Conservation (phyloP, 2,797 vertebrate species). For the Anas acuta region DNA sequence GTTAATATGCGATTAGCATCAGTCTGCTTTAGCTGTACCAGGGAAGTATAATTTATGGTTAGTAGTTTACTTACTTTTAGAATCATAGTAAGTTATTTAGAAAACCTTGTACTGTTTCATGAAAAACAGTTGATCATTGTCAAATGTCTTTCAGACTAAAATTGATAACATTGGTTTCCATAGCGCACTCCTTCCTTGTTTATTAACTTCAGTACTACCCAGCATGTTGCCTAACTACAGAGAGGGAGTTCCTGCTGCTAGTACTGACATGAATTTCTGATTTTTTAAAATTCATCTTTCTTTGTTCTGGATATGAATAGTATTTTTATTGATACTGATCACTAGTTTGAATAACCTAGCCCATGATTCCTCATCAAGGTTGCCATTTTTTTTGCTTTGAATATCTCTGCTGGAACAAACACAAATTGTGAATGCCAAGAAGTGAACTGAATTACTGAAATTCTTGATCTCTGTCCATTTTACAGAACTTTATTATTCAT, state of each 20-base stretch:
- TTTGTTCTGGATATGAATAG: not conserved
- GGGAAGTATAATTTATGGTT: not conserved
- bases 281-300: not conserved
- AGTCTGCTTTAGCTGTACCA: not conserved
- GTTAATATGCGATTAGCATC: conserved; percentile 29
- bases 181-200: not conserved
- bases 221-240: not conserved
- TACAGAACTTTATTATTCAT: not conserved
- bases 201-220: not conserved
- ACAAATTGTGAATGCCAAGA: not conserved
- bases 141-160: not conserved
- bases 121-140: not conserved
- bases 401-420: conserved; percentile 1
- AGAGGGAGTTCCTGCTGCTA: not conserved
- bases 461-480: conserved; percentile 37
- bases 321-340: not conserved
- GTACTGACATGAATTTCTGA: not conserved
- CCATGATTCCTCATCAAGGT: not conserved
- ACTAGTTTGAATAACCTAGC: not conserved
- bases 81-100: not conserved
- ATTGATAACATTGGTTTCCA: not conserved
- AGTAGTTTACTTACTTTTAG: not conserved
- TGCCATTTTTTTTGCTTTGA: conserved; percentile 22
- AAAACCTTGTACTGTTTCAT: not conserved
- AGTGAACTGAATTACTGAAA: not conserved